A percentile compares a stretch with the other conserved stretches of the same genome.
Conservation (phyloP, 2,888 invertebrate species). For the Epinotia brunnichana region DNA sequence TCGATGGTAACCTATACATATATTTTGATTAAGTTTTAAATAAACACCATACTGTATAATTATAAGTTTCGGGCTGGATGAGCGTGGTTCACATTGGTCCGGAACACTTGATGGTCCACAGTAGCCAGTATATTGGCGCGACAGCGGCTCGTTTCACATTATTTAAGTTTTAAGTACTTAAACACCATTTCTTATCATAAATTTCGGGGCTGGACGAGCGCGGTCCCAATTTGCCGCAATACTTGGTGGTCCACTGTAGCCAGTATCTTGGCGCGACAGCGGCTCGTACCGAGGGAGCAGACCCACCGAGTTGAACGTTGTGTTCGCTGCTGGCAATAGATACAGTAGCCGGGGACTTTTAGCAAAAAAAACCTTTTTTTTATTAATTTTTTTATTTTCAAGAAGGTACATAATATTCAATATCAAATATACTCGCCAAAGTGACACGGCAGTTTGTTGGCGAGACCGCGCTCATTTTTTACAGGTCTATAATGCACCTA, state of each 20-base stretch:
- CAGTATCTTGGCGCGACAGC: conserved; percentile 9
- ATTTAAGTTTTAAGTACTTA: not conserved
- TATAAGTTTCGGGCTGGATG: conserved; percentile 40
- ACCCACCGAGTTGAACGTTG: not conserved
- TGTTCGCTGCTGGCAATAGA: conserved; percentile 35
- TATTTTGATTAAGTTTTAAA: not conserved
- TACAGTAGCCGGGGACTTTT: conserved; percentile 44
- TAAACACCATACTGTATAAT: conserved; percentile 24
- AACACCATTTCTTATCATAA: conserved; percentile 17
- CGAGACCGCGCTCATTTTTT: too few species aligned
- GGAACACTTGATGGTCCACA: conserved; percentile 32
- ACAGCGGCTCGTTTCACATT: conserved; percentile 1
- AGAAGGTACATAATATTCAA: too few species aligned
- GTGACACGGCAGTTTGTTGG: too few species aligned
- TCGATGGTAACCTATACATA: too few species aligned
- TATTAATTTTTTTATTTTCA: too few species aligned
- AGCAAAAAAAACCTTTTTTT: conserved; percentile 1
- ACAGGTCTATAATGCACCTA: too few species aligned
- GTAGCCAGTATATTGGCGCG: not conserved
- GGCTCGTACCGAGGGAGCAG: conserved; percentile 8
- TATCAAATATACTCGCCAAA: too few species aligned
- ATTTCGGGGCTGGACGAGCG: conserved; percentile 42
- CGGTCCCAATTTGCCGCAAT: conserved; percentile 26
- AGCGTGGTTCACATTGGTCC: conserved; percentile 22
- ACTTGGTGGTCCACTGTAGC: conserved; percentile 35